phyloP scores from a whole-genome alignment of 2,797 vertebrate species.

The Notolabrus celidotus region DNA sequence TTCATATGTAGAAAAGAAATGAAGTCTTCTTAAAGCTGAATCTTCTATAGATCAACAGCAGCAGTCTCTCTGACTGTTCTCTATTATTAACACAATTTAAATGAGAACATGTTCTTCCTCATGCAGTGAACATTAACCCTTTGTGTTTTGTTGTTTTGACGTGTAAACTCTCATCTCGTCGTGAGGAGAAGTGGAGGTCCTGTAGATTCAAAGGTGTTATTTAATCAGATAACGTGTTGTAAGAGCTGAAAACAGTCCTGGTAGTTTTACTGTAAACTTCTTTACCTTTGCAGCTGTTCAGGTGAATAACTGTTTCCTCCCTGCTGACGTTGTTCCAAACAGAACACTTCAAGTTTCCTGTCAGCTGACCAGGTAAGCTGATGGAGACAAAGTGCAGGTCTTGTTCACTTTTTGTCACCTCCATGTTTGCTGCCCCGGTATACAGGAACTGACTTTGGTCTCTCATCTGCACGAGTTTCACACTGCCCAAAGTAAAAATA shows the following conservation, averaged over 20 bases:
- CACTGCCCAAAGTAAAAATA: constrained; percentile 1
- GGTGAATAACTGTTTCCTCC: background rate
- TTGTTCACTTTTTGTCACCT: background rate
- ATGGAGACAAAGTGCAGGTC: background rate
- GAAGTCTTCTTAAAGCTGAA: too few relatives aligned
- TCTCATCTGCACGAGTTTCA: background rate
- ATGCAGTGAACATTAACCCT: too few relatives aligned
- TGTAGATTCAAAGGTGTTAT: too few relatives aligned
- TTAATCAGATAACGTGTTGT: too few relatives aligned
- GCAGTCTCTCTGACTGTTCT: background rate
- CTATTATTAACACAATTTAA: too few relatives aligned
- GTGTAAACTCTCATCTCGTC: too few relatives aligned
- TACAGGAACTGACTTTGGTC: background rate
- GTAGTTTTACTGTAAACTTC: background rate
- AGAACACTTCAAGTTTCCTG: constrained; percentile 15
- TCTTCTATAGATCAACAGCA: too few relatives aligned
- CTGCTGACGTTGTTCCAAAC: constrained; percentile 29
- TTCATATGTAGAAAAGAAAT: too few relatives aligned
- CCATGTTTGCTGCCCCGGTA: background rate
- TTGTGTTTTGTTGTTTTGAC: too few relatives aligned
- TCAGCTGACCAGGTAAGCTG: background rate
- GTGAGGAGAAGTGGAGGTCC: too few relatives aligned
- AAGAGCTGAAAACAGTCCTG: too few relatives aligned
- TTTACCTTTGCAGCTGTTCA: background rate
- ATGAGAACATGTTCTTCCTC: too few relatives aligned